phyloP scores from a whole-genome alignment of 2,888 invertebrate species.

The Patella depressa region DNA sequence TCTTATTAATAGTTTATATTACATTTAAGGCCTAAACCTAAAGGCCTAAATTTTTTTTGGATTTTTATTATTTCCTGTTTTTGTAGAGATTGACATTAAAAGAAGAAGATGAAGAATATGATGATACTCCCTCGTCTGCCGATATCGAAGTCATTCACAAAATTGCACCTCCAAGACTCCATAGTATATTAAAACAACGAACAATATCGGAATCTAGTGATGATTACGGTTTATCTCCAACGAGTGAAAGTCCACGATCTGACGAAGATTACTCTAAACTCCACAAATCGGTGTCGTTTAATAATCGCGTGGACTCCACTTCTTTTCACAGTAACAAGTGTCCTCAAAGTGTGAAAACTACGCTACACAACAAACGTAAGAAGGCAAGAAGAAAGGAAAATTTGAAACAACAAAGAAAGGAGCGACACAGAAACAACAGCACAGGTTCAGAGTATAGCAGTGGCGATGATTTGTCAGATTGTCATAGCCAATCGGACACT shows the following conservation, averaged over 20 bases:
- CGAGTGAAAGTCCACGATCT: constrained; percentile 35
- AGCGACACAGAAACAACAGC: constrained; percentile 48
- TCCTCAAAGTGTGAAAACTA: constrained; percentile 62
- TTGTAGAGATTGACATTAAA: constrained; percentile 19
- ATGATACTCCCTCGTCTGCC: constrained; percentile 51
- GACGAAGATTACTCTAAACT: constrained; percentile 31
- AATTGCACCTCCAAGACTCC: constrained; percentile 49
- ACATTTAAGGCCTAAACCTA: neutral
- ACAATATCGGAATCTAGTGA: constrained; percentile 75
- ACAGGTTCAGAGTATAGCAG: constrained; percentile 56
- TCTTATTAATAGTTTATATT: too few species aligned
- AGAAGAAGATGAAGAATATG: constrained; percentile 43
- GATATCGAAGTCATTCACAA: constrained; percentile 62
- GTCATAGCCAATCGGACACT: constrained; percentile 41
- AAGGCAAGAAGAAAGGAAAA: constrained; percentile 62
- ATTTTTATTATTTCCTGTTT: neutral
- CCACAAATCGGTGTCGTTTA: constrained; percentile 67
- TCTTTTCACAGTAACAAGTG: constrained; percentile 62
- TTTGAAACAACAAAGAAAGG: constrained; percentile 38
- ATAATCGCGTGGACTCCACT: constrained; percentile 63
- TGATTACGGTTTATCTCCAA: constrained; percentile 47
- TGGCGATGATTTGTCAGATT: constrained; percentile 40
- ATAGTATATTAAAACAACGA: constrained; percentile 66
- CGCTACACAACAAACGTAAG: constrained; percentile 65
- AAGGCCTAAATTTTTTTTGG: neutral